phyloP scores from a whole-genome alignment of 2,113 vertebrate genomes.

The Aphelocoma coerulescens region DNA sequence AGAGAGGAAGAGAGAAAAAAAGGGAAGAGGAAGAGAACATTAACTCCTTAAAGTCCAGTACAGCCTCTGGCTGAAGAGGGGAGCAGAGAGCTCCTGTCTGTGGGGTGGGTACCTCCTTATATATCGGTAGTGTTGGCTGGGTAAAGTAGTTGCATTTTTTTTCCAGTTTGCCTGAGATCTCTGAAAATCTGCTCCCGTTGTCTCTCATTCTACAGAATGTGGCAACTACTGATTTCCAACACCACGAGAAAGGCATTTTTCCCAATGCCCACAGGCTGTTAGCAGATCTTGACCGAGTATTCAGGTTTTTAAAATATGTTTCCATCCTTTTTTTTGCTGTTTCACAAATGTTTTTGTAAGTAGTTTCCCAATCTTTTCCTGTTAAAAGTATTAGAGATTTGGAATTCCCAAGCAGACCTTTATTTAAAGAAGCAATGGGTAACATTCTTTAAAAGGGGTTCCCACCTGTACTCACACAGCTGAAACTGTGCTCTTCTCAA shows the following conservation, averaged over 20 bases:
- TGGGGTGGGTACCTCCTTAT: background rate
- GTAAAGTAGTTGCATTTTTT: background rate
- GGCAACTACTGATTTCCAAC: background rate
- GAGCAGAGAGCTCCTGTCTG: background rate
- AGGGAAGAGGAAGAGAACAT: background rate
- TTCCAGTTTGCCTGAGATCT: background rate
- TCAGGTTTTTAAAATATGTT: background rate
- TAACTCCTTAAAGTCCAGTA: background rate
- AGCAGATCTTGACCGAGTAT: background rate
- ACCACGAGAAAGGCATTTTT: background rate
- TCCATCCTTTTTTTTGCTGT: background rate
- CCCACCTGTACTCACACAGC: background rate
- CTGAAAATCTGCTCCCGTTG: background rate
- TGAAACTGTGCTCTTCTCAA: background rate
- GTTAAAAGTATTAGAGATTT: background rate
- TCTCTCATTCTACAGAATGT: background rate
- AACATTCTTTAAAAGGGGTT: background rate
- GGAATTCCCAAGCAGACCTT: background rate
- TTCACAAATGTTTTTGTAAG: background rate
- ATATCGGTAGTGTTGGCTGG: no score
- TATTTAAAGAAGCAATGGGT: background rate
- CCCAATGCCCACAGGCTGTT: background rate
- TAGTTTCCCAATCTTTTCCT: background rate
- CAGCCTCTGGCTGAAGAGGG: background rate
- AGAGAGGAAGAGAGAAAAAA: background rate